A percentile compares a stretch with the other conserved stretches of the same genome.
These are phyloP conservation scores for Galerucella pusilla DNA, from an alignment of 2,888 invertebrate genomes.

Conservation along the genomic window DNA sequence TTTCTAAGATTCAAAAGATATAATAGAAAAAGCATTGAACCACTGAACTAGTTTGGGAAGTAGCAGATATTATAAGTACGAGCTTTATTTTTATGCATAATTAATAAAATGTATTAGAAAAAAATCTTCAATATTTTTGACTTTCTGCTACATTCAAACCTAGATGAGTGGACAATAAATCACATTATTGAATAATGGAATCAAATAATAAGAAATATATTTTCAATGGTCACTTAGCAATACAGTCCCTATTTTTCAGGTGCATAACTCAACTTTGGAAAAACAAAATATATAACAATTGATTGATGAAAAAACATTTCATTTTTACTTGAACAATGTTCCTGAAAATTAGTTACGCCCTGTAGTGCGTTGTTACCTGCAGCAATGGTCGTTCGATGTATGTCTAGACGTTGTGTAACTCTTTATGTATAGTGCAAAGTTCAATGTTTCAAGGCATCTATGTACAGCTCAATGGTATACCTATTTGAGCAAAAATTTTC, in stretches of 20 bases:
- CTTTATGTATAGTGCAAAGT: slow-evolving; percentile 34
- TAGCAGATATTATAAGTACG: not conserved
- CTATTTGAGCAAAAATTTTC: not conserved
- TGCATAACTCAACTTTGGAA: not conserved
- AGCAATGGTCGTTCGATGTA: slow-evolving; percentile 66
- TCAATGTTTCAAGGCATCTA: slow-evolving; percentile 23
- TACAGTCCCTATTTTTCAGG: slow-evolving; percentile 33
- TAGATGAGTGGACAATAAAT: not conserved
- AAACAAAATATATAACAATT: not conserved
- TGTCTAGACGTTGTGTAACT: slow-evolving; percentile 63
- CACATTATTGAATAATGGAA: not conserved
- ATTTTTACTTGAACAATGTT: slow-evolving; percentile 15
- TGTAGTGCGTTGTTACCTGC: slow-evolving; percentile 65
- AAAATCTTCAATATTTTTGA: not conserved
- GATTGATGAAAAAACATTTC: no score
- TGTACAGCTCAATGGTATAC: slow-evolving; percentile 11
- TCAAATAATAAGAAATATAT: not conserved
- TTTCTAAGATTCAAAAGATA: slow-evolving; percentile 27
- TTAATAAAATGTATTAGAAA: no score
- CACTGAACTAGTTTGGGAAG: not conserved
- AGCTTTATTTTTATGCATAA: no score
- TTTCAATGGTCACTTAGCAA: slow-evolving; percentile 30
- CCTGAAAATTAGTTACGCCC: slow-evolving; percentile 47
- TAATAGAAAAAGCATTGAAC: not conserved
- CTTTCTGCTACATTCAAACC: not conserved